Evolutionary conservation across 2,888 invertebrate genomes (phyloP).

Genomic region (Eupithecia pulchellata): DNA sequence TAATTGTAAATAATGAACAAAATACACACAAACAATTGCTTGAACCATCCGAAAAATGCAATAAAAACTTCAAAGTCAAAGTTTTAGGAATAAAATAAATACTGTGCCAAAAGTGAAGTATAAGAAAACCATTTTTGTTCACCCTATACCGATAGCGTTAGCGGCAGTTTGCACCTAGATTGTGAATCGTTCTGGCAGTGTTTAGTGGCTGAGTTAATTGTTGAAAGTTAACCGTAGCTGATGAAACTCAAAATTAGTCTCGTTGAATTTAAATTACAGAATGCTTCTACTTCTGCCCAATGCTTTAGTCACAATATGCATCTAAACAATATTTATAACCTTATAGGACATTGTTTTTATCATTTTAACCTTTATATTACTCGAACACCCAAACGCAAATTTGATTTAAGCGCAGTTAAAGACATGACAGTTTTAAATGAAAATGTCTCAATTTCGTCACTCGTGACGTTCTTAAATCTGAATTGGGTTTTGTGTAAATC

Average conservation of each 20-base stretch:
- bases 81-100: too few species aligned
- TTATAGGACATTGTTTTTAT: not conserved
- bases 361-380: too few species aligned
- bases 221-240: not conserved
- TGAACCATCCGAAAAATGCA: too few species aligned
- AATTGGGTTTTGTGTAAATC: too few species aligned
- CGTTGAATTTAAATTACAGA: not conserved
- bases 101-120: not conserved
- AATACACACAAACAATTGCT: too few species aligned
- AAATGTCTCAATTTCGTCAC: too few species aligned
- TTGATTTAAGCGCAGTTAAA: too few species aligned
- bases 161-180: not conserved
- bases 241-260: not conserved
- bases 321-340: not conserved
- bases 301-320: not conserved
- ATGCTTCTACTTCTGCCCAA: not conserved
- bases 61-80: too few species aligned
- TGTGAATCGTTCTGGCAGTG: not conserved
- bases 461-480: too few species aligned
- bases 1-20: too few species aligned
- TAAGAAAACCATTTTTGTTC: not conserved
- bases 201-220: constrained; percentile 2
- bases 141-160: not conserved
- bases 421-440: too few species aligned
- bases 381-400: too few species aligned